Percentiles rank a stretch among this genome's conserved stretches.
Conservation (phyloP, 1,140 invertebrate species). For the Drosophila oshimai region DNA sequence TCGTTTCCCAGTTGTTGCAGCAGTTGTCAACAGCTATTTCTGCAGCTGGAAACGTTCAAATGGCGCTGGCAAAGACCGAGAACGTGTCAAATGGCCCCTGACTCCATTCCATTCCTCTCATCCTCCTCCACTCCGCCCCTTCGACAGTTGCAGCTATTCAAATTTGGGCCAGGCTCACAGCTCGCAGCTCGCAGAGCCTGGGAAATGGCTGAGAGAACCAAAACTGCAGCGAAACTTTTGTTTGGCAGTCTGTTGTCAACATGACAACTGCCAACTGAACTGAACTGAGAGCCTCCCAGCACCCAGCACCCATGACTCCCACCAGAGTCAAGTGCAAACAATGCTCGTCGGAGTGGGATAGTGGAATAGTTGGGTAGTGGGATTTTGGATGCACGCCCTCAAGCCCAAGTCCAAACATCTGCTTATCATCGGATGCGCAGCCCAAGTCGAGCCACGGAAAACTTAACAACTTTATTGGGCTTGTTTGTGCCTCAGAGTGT, state of each 20-base stretch:
- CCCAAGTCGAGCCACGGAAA: background rate
- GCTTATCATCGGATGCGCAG: constrained; percentile 24
- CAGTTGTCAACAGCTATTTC: constrained; percentile 22
- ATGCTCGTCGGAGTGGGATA: background rate
- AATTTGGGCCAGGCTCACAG: constrained; percentile 11
- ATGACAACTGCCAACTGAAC: constrained; percentile 37
- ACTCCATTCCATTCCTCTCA: background rate
- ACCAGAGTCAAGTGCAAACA: constrained; percentile 40
- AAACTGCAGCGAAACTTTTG: constrained; percentile 18
- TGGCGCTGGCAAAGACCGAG: constrained; percentile 31
- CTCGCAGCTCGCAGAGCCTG: background rate
- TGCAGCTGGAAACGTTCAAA: constrained; percentile 23
- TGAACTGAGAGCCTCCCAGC: background rate
- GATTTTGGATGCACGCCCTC: background rate
- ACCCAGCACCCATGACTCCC: background rate
- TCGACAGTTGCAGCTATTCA: constrained; percentile 13
- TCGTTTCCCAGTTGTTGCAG: constrained; percentile 38
- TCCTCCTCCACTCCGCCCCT: background rate
- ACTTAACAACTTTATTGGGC: constrained; percentile 30
- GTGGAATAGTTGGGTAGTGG: background rate
- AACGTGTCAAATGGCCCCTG: constrained; percentile 52
- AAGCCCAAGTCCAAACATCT: constrained; percentile 12
- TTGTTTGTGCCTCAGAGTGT: constrained; percentile 29
- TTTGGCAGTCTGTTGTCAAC: constrained; percentile 25
- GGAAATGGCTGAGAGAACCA: background rate